Base-by-base conservation (phyloP, 2,888 invertebrate genomes). In the Drosophila longiperda region DNA sequence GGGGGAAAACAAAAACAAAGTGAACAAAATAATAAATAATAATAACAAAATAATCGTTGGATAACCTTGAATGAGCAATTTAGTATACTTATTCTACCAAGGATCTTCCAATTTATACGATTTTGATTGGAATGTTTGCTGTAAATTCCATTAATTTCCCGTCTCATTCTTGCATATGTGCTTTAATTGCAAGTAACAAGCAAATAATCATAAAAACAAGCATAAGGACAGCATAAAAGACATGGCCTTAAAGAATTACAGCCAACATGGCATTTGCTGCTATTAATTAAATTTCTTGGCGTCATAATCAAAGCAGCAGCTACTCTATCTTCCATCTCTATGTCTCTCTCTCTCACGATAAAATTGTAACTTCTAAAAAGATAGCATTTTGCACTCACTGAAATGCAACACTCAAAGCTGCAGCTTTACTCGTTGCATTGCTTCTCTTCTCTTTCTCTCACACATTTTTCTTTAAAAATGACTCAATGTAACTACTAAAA, bases 201-300 rank as follows among this genome's bases (percentile, higher is more conserved):
- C 53, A 40, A 15, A 75, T 88, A 78, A 83, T 73, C 73, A 72
- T 68, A 73, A 79, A 78, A 70, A 54, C 72, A 76, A 63, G 34
- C 40, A 34, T 20, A 65, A 49, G 53, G 20, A 38, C 12, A 40
- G 11, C 64, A 53, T 42, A 48, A 60, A 63, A 40, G 38, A 49
- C 40, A 42, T 57, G 63, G 52, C 36, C 29, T 12, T 75, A 64
- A 65, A 59, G 55, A 67, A 67, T 52, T 64, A 55, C 60, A 52
- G 53, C 45, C 52, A 32, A 15, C 55, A 70, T 68, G 69, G 64
- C 68, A 67, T 50, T 83, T 74, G 82, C 40, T 45, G 67, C 70
- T 76, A 79, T 81, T 76, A 84, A 86, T 89, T 89, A 79, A 76
- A 83, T 75, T 77, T 75, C 55, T 48, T 66, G 58, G 54, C 66